These are phyloP conservation scores for Panulirus ornatus DNA, from an alignment of 1,140 invertebrate species.

Conservation along the genomic window DNA sequence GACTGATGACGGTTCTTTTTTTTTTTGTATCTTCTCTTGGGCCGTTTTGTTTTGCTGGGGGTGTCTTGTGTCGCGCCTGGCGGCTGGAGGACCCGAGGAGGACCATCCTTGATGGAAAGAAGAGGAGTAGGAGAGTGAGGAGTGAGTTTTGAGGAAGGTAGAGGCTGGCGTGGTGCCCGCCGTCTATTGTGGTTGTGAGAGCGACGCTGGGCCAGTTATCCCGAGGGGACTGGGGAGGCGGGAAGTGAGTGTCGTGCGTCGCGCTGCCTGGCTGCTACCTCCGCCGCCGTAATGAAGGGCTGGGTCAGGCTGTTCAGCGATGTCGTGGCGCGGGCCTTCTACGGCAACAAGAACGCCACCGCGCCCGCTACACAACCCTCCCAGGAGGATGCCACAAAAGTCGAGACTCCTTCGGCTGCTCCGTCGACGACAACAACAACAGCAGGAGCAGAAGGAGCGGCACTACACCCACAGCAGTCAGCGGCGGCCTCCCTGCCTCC, in stretches of 20 bases:
- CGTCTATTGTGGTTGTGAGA: constrained; percentile 38
- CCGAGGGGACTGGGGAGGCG: constrained; percentile 27
- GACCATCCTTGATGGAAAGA: not conserved
- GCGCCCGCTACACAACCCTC: too few relatives aligned
- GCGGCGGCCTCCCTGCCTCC: not conserved
- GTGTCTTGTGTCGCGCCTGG: not conserved
- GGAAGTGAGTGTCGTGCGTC: not conserved
- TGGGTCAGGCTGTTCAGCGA: constrained; percentile 34
- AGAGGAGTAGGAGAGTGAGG: not conserved
- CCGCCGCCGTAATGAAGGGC: constrained; percentile 5
- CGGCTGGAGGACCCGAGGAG: not conserved
- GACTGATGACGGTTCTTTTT: not conserved
- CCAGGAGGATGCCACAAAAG: not conserved
- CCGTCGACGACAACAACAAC: not conserved
- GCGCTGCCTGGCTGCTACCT: not conserved
- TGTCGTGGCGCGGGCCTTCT: constrained; percentile 29
- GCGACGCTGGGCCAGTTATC: constrained; percentile 21
- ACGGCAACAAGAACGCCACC: constrained; percentile 14
- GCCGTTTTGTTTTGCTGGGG: not conserved
- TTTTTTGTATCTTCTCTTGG: not conserved
- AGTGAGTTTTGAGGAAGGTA: not conserved
- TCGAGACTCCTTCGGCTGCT: not conserved
- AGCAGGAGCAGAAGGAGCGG: too few relatives aligned
- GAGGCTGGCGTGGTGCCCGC: constrained; percentile 23
- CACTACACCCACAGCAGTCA: not conserved